Percentiles rank a stretch among this genome's conserved stretches.
Evolutionary conservation across 2,888 invertebrate species (phyloP).

Genomic region (Uloborus plumipes): DNA sequence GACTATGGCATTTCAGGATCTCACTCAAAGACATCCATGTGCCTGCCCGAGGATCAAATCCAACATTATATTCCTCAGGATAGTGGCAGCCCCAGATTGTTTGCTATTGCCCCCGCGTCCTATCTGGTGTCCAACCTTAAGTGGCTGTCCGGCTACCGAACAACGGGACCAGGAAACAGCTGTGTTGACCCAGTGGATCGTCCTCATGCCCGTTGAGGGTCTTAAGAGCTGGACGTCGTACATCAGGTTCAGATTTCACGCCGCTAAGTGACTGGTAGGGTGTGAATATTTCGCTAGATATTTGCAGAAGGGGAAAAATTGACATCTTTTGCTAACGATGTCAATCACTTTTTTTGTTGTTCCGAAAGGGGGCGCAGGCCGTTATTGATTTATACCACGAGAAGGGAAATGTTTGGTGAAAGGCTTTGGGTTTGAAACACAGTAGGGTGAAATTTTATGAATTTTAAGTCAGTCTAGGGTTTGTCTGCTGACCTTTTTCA

Average conservation of each 20-base stretch:
- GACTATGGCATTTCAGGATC: too few species aligned
- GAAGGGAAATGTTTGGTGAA: too few species aligned
- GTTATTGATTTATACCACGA: too few species aligned
- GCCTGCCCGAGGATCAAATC: too few species aligned
- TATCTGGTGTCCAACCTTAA: slow-evolving; percentile 38
- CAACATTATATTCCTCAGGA: too few species aligned
- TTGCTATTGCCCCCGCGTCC: slow-evolving; percentile 25
- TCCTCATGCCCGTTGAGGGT: not conserved
- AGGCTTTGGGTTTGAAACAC: too few species aligned
- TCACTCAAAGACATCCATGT: too few species aligned
- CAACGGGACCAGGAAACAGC: slow-evolving; percentile 20
- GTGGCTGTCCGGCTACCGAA: slow-evolving; percentile 9
- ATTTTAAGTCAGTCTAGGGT: too few species aligned
- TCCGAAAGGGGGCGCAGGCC: too few species aligned
- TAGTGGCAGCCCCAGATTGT: not conserved
- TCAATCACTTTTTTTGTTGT: too few species aligned
- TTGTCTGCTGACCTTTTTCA: too few species aligned
- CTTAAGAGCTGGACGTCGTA: slow-evolving; percentile 2
- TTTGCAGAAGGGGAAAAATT: slow-evolving; percentile 14
- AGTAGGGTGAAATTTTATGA: too few species aligned
- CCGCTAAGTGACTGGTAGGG: slow-evolving; percentile 36
- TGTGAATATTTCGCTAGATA: slow-evolving; percentile 10
- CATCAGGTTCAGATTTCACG: slow-evolving; percentile 17
- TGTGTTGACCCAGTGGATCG: slow-evolving; percentile 54
- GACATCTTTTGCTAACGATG: not conserved